Percentiles rank a stretch among this genome's conserved stretches.
Conservation (phyloP, 2,888 invertebrate genomes). For the Odontothrips loti region DNA sequence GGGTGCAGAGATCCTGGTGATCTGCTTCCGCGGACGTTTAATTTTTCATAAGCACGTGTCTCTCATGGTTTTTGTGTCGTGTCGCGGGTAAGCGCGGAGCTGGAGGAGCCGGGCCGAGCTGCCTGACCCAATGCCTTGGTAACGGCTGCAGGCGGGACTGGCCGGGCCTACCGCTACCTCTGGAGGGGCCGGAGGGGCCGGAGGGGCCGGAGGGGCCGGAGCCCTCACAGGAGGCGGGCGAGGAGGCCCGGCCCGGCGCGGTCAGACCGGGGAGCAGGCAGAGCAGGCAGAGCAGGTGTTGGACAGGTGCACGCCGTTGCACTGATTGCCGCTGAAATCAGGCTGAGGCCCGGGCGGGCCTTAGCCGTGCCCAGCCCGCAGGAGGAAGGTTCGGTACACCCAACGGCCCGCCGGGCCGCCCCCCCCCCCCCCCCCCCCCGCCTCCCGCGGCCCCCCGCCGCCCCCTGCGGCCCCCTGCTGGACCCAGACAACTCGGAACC, state of each 20-base stretch:
- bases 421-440: too few species aligned
- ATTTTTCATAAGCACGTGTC: too few species aligned
- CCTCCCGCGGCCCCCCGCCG: neutral
- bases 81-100: neutral
- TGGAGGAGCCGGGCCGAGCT: neutral
- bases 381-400: too few species aligned
- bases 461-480: neutral
- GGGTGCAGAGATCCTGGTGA: too few species aligned
- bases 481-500: neutral
- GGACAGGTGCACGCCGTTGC: conserved; percentile 21
- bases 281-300: conserved; percentile 21
- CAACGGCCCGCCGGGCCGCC: too few species aligned
- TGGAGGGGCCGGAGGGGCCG: neutral
- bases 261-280: too few species aligned
- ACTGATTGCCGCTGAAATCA: conserved; percentile 18
- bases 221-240: neutral
- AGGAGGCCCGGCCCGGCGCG: neutral
- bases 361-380: too few species aligned
- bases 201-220: too few species aligned
- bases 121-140: conserved; percentile 9
- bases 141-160: neutral
- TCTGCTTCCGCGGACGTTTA: too few species aligned
- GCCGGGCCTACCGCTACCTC: neutral
- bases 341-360: neutral
- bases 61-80: too few species aligned